These are phyloP conservation scores for Aphaenogaster rudis DNA, from an alignment of 1,140 invertebrate genomes.

Conservation along the genomic window DNA sequence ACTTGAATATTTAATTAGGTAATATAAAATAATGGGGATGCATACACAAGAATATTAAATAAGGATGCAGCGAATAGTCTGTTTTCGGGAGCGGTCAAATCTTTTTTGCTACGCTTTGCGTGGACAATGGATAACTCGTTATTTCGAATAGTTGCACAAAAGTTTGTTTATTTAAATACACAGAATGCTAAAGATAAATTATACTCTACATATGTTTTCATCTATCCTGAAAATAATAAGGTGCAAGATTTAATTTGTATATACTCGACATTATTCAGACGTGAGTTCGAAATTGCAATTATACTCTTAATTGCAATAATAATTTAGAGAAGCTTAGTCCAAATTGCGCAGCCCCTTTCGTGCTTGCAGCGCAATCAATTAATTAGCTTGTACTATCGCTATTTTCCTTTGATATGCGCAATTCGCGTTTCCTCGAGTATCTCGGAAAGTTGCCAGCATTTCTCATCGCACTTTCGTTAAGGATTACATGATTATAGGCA, in stretches of 20 bases:
- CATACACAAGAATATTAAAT: background rate
- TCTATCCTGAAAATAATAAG: background rate
- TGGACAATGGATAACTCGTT: background rate
- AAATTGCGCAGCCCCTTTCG: background rate
- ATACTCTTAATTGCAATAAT: constrained; percentile 26
- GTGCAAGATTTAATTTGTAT: background rate
- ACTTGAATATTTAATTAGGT: constrained; percentile 11
- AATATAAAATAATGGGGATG: constrained; percentile 4
- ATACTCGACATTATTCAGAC: background rate
- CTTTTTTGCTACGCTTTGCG: background rate
- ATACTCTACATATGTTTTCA: background rate
- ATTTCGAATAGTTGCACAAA: background rate
- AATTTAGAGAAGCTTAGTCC: constrained; percentile 10
- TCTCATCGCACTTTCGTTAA: background rate
- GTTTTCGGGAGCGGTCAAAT: background rate
- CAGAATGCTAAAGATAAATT: background rate
- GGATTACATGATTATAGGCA: background rate
- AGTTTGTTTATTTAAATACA: constrained; percentile 5
- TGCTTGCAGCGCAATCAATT: constrained; percentile 1
- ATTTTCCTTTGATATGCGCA: constrained; percentile 20
- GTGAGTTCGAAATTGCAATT: background rate
- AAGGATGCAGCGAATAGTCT: background rate
- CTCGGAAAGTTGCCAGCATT: constrained; percentile 18
- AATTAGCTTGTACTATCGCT: constrained; percentile 18
- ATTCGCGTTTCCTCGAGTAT: background rate